A percentile compares a stretch with the other conserved stretches of the same genome.
phyloP scores from a whole-genome alignment of 30 jellyfish, hydroid and myxozoan species.

The Mastigias papua region DNA sequence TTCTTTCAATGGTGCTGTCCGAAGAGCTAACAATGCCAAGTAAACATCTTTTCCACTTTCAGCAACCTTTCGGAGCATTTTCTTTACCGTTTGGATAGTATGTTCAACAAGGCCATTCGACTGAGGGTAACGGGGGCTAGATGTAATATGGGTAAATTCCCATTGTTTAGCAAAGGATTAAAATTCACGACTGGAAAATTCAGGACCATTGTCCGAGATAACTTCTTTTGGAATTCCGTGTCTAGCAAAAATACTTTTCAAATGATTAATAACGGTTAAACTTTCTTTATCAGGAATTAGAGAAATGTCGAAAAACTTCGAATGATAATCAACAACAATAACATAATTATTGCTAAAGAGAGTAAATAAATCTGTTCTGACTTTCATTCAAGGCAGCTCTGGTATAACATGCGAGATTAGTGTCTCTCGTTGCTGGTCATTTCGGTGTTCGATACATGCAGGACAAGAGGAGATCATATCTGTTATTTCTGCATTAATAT shows the following conservation, averaged over 20 bases:
- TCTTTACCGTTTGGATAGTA: conserved; percentile 50
- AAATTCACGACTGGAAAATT: conserved; percentile 2
- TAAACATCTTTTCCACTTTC: conserved; percentile 43
- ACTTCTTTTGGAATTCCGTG: conserved; percentile 42
- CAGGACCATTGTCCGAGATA: conserved; percentile 61
- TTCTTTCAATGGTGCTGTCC: conserved; percentile 36
- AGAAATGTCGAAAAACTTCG: conserved; percentile 54
- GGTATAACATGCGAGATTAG: conserved; percentile 45
- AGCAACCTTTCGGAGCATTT: conserved; percentile 30
- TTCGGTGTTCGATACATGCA: conserved; percentile 37
- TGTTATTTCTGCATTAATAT: conserved; percentile 48
- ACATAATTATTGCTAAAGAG: conserved; percentile 23
- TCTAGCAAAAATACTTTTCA: not conserved
- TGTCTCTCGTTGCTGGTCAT: conserved; percentile 60
- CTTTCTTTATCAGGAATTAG: conserved; percentile 10
- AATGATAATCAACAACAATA: conserved; percentile 55
- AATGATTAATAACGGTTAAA: not conserved
- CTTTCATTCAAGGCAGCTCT: conserved; percentile 45
- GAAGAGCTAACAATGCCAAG: conserved; percentile 40
- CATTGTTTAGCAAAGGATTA: conserved; percentile 9
- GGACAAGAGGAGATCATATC: conserved; percentile 44
- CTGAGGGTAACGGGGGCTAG: conserved; percentile 43
- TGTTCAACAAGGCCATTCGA: conserved; percentile 56
- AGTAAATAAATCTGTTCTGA: conserved; percentile 52
- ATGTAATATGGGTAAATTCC: conserved; percentile 37